Percentiles rank a stretch among this genome's conserved stretches.
Conservation (phyloP, 2,797 vertebrate genomes). For the Eremophila alpestris region DNA sequence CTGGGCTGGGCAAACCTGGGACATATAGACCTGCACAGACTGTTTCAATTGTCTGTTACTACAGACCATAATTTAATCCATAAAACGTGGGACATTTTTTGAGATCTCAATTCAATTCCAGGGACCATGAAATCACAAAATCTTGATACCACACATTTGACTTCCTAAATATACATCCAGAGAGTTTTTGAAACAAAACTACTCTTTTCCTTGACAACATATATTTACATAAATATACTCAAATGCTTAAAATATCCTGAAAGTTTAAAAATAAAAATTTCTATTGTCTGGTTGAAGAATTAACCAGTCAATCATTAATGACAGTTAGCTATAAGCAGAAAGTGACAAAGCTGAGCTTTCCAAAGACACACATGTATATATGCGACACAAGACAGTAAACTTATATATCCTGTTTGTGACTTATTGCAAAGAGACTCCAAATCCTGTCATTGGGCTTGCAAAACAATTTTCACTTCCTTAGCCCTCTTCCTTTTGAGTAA, state of each 20-base stretch:
- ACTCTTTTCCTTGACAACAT: neutral
- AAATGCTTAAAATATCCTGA: neutral
- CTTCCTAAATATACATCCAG: neutral
- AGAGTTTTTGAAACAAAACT: neutral
- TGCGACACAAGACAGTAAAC: neutral
- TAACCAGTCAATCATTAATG: neutral
- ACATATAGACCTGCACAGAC: neutral
- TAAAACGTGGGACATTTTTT: neutral
- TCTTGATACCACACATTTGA: neutral
- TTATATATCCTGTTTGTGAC: neutral
- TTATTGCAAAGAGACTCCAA: neutral
- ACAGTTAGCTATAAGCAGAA: neutral
- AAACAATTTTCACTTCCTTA: neutral
- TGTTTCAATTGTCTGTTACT: neutral
- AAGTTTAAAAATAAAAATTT: neutral
- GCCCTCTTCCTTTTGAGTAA: neutral
- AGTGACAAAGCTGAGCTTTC: neutral
- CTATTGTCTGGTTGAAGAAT: neutral
- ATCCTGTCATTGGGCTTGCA: neutral
- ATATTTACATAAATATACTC: neutral
- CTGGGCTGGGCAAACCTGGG: neutral
- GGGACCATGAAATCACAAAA: neutral
- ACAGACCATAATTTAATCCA: neutral
- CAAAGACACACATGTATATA: neutral
- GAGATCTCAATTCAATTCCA: neutral